Evolutionary conservation across 2,888 invertebrate genomes (phyloP).

Genomic region (Drosophila dives): DNA sequence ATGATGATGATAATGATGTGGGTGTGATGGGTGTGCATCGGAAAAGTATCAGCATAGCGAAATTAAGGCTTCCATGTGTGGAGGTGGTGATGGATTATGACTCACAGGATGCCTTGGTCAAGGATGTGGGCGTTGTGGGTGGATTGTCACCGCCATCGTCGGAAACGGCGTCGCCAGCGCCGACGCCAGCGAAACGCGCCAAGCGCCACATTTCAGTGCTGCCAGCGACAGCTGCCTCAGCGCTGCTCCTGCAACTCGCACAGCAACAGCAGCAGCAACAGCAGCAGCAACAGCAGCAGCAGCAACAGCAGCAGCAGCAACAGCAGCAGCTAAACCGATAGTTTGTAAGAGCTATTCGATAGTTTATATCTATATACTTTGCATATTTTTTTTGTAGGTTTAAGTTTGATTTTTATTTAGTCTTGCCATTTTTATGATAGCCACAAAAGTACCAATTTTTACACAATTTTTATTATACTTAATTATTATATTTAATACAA

Average conservation of each 20-base stretch:
- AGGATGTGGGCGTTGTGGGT: slow-evolving; percentile 68
- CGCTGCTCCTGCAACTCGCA: slow-evolving; percentile 50
- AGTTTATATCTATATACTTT: slow-evolving; percentile 43
- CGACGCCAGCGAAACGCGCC: slow-evolving; percentile 50
- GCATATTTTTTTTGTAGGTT: slow-evolving; percentile 17
- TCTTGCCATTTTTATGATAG: slow-evolving; percentile 46
- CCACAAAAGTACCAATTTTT: slow-evolving; percentile 25
- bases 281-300: slow-evolving; percentile 15
- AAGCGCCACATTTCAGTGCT: slow-evolving; percentile 60
- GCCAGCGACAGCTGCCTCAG: slow-evolving; percentile 55
- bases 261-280: slow-evolving; percentile 32
- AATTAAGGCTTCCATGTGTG: slow-evolving; percentile 36
- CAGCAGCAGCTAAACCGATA: slow-evolving; percentile 18
- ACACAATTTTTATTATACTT: slow-evolving; percentile 10
- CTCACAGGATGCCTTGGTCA: slow-evolving; percentile 71
- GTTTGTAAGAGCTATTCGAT: slow-evolving; percentile 39
- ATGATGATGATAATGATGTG: not conserved
- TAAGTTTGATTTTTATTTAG: slow-evolving; percentile 5
- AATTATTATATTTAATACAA: slow-evolving; percentile 19
- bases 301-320: slow-evolving; percentile 10
- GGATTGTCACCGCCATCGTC: slow-evolving; percentile 47
- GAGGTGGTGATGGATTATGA: slow-evolving; percentile 33
- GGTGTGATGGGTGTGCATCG: slow-evolving; percentile 20
- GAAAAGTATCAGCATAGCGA: slow-evolving; percentile 24
- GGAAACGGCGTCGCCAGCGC: slow-evolving; percentile 19